Base-by-base conservation (phyloP, 2,888 invertebrate genomes). In the Lithophane semibrunnea region DNA sequence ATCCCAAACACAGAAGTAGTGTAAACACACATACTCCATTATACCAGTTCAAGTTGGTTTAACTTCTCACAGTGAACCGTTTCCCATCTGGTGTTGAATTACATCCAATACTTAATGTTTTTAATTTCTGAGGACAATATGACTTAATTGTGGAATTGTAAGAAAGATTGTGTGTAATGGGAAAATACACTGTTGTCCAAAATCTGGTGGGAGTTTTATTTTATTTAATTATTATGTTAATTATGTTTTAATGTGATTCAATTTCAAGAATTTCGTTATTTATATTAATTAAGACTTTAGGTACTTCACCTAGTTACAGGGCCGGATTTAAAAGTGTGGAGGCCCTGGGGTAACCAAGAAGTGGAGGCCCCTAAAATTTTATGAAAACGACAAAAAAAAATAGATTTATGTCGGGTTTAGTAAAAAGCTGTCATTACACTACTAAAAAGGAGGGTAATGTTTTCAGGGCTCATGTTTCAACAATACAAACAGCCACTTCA, bases 21-120 rank as follows among this genome's bases (percentile, higher is more conserved):
- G 73, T 84, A 79, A 88, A 87, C 79, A 90, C 82, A 88, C 79
- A 80, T 71, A 86, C 87, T 76, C 77, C 85, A 86, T 88, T 71
- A 10, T 86, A 88, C 91, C 67, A 71, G 87, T 79, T 87, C 47
- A 44, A 77, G 77, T 86, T 54, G 69, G 87, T 84, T 79, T 13
- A 21, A 70, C 21, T 63, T 71, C 83, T 79, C 67, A 66, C 24
- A 66, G 79, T 74, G 71, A 79, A 75, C 72, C 52, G 47, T 66
- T 83, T 84, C 75, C 82, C 87, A 91, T 60, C 86, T 89, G 86
- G 84, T 78, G 52, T 73, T 75, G 54, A 42, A 56, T 86, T 75
- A 77, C 64, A 47, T 77, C 2, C 24, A 76, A 60, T 68, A 77
- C 60, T 54, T 66, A 64, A 24, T 73, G 70, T 75, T 80, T 67